These are phyloP conservation scores for Parapristionchus giblindavisi DNA, from an alignment of 2,888 invertebrate genomes.

Conservation along the genomic window DNA sequence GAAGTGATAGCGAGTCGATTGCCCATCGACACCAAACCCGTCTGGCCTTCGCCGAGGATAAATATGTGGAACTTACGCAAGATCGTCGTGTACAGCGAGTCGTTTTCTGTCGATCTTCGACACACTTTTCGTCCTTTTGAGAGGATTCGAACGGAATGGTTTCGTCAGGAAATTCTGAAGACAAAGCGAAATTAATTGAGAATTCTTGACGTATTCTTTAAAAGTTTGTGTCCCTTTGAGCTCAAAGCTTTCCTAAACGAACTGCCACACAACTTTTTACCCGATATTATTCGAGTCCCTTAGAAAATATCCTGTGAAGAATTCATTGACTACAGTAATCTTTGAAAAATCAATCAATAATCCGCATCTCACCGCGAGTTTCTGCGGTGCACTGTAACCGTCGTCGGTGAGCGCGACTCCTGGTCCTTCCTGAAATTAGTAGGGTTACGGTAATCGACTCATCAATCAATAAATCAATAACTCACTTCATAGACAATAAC, in stretches of 20 bases:
- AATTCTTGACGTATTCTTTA: too few relatives aligned
- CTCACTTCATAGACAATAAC: constrained; percentile 21
- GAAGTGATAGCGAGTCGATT: too few relatives aligned
- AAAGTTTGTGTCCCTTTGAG: too few relatives aligned
- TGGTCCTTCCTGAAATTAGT: constrained; percentile 48
- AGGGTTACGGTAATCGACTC: not conserved
- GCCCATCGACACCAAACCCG: too few relatives aligned
- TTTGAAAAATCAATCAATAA: constrained; percentile 31
- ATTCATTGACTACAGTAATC: not conserved
- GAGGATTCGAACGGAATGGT: constrained; percentile 66
- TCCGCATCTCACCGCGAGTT: constrained; percentile 50
- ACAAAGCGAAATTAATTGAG: not conserved
- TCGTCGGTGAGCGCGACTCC: constrained; percentile 48
- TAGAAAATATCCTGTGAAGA: not conserved
- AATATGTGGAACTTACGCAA: too few relatives aligned
- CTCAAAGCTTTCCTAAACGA: too few relatives aligned
- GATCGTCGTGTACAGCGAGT: constrained; percentile 26
- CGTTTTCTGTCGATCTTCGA: constrained; percentile 65
- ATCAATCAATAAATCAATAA: not conserved
- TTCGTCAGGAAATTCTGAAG: constrained; percentile 65
- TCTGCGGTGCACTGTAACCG: constrained; percentile 52
- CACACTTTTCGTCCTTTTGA: constrained; percentile 69
- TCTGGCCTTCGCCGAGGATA: too few relatives aligned
- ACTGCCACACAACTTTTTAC: not conserved
- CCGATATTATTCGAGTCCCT: not conserved